A percentile compares a stretch with the other conserved stretches of the same genome.
Conservation (phyloP, 2,113 vertebrate genomes). For the Cryptomyrus ogoouensis region DNA sequence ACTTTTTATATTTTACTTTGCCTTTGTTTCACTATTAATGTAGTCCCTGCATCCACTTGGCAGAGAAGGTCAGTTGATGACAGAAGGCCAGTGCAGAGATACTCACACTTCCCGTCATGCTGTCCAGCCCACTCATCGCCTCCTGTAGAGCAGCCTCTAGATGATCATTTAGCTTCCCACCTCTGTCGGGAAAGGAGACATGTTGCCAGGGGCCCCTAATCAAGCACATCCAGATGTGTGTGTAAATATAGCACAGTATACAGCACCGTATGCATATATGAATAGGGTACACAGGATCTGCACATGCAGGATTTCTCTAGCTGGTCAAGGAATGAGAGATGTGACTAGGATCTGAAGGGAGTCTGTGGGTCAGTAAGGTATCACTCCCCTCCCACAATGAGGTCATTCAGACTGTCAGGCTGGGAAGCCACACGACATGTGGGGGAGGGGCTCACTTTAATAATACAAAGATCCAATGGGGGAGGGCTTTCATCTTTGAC, state of each 20-base stretch:
- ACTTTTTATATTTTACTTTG: not conserved
- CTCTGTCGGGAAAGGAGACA: conserved; percentile 59
- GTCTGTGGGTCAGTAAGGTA: not conserved
- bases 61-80: not conserved
- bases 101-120: conserved; percentile 96
- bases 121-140: conserved; percentile 96
- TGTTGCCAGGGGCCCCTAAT: not conserved
- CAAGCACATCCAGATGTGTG: not conserved
- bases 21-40: not conserved
- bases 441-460: not conserved
- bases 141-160: conserved; percentile 99
- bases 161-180: conserved; percentile 94
- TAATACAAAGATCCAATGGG: not conserved
- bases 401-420: not conserved
- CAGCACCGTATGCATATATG: not conserved
- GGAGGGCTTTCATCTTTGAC: not conserved
- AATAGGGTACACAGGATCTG: not conserved
- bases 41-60: not conserved
- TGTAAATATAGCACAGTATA: not conserved
- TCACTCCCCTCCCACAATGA: not conserved
- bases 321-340: not conserved
- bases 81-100: conserved; percentile 4
- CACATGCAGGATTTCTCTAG: not conserved
- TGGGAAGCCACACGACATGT: not conserved
- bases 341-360: not conserved